Base-by-base conservation (phyloP, 2,888 invertebrate species). In the Hanleya hanleyi region DNA sequence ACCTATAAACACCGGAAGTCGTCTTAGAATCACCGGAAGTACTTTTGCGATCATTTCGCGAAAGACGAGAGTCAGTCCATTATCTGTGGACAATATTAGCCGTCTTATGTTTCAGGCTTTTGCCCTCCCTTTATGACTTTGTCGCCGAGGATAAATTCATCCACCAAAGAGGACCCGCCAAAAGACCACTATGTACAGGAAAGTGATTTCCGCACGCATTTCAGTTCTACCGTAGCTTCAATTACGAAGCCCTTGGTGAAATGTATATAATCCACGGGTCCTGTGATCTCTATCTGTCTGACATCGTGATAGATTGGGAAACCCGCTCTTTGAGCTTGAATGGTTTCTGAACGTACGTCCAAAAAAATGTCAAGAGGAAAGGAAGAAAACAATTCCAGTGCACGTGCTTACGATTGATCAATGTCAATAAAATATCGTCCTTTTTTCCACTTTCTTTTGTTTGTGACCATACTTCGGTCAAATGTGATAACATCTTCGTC, bases 241-340 rank as follows among this genome's bases (percentile, higher is more conserved):
- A 7, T 57, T 22, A 57, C 57, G 26, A 57, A 57, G 26, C 22
- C 4, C 29, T 29, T n/a, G 57, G 29, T 22, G 29, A 18, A 57
- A 57, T 57, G 29, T 29, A 22, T 57, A 57, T 57, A 29, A 57
- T 57, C 32, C 4, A n/a, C n/a, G n/a, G n/a, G n/a, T n/a, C n/a
- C n/a, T n/a, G n/a, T n/a, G n/a, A n/a, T n/a, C n/a, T n/a, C n/a
- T n/a, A n/a, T n/a, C n/a, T n/a, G n/a, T n/a, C n/a, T n/a, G n/a
- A n/a, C n/a, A n/a, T n/a, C n/a, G n/a, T n/a, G n/a, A n/a, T n/a
- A n/a, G n/a, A n/a, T n/a, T n/a, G n/a, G n/a, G n/a, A n/a, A n/a
- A n/a, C n/a, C n/a, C n/a, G n/a, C n/a, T n/a, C 57, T 57, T 57
- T 57, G 57, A 57, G 57, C 12, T 57, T 22, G 57, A 22, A 15